Percentiles rank a stretch among this genome's conserved stretches.
These are phyloP conservation scores for Cheilosia variabilis DNA, from an alignment of 2,888 invertebrate species.

Conservation along the genomic window DNA sequence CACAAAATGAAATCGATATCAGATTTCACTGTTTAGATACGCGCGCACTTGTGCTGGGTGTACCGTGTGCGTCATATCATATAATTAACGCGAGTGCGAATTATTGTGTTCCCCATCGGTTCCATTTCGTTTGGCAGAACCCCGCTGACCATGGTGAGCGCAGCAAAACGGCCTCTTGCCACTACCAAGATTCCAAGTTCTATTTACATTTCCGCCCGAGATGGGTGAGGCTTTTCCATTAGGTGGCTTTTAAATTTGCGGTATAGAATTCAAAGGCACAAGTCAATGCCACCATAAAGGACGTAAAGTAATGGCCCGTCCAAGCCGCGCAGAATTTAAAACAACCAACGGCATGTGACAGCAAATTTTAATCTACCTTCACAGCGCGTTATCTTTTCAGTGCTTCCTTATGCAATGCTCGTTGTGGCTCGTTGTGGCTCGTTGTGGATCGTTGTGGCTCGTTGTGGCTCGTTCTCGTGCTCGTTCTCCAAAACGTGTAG, in stretches of 20 bases:
- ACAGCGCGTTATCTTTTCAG: constrained; percentile 31
- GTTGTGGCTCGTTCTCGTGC: no score
- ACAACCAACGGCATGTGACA: constrained; percentile 41
- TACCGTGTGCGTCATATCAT: constrained; percentile 36
- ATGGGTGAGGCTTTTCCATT: neutral
- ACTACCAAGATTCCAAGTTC: neutral
- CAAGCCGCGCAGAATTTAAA: neutral
- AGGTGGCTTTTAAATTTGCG: no score
- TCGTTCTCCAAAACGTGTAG: constrained; percentile 20
- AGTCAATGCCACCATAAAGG: neutral
- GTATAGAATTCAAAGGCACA: neutral
- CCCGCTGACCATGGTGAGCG: constrained; percentile 42
- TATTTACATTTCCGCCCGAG: constrained; percentile 44
- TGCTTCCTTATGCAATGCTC: constrained; percentile 23
- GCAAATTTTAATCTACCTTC: constrained; percentile 41
- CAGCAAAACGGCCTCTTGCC: constrained; percentile 7
- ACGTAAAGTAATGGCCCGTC: neutral
- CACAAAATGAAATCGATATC: constrained; percentile 63
- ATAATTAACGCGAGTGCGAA: constrained; percentile 44
- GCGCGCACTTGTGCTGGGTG: constrained; percentile 18
- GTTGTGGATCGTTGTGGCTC: neutral
- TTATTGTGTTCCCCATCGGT: constrained; percentile 46
- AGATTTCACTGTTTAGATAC: constrained; percentile 9
- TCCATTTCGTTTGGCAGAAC: constrained; percentile 48
- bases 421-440: neutral